A percentile compares a stretch with the other conserved stretches of the same genome.
Evolutionary conservation across 2,113 vertebrate genomes (phyloP).

Genomic region (Onychostruthus taczanowskii): DNA sequence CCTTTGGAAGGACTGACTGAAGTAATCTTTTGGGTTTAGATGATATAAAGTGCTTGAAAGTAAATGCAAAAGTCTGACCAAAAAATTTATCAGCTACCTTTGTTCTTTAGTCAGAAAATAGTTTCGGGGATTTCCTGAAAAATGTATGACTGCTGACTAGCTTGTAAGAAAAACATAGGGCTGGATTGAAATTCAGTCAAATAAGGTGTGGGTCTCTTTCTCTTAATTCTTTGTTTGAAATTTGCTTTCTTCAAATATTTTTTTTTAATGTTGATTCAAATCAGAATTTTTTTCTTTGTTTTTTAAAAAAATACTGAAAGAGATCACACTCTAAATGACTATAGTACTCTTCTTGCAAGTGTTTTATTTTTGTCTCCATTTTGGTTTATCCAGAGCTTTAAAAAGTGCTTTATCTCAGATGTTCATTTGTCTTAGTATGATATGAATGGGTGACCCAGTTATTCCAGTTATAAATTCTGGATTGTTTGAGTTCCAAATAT

Average conservation of each 20-base stretch:
- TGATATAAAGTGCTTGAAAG: background rate
- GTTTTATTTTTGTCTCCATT: background rate
- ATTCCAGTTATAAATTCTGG: background rate
- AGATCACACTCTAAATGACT: background rate
- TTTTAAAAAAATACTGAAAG: background rate
- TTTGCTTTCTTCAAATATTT: background rate
- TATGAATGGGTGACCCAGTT: background rate
- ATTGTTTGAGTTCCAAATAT: background rate
- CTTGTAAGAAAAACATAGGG: fast-evolving
- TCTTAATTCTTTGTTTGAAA: background rate
- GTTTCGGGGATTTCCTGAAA: background rate
- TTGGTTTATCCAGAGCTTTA: background rate
- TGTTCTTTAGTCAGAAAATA: background rate
- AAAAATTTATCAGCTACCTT: background rate
- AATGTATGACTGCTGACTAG: background rate
- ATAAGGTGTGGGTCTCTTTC: background rate
- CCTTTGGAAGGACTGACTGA: background rate
- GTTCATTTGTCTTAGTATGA: background rate
- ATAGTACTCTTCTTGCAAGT: background rate
- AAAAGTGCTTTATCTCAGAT: background rate
- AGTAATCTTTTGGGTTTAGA: background rate
- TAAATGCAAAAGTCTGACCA: background rate
- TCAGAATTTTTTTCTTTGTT: too few relatives aligned
- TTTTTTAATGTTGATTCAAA: background rate
- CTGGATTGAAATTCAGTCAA: background rate